Conservation (phyloP, 2,888 invertebrate genomes). For the Heliconius ethilla region DNA sequence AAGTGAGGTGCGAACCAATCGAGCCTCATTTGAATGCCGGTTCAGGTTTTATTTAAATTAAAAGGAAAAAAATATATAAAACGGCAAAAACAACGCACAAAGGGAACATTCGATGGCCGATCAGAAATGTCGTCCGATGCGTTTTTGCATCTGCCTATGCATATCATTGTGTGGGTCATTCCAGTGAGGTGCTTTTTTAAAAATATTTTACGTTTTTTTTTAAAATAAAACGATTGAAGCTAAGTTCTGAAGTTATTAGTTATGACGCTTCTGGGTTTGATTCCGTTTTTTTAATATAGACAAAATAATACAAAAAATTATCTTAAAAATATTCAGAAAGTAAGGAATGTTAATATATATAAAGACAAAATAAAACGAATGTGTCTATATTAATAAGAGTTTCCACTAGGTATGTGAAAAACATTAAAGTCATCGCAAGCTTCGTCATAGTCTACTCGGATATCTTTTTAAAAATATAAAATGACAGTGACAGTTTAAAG, state of each 20-base stretch:
- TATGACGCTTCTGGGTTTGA: neutral
- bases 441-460: neutral
- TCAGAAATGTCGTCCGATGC: constrained; percentile 59
- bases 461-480: constrained; percentile 6
- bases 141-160: constrained; percentile 50
- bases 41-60: constrained; percentile 63
- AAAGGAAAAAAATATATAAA: constrained; percentile 49
- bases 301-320: no score
- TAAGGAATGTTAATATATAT: neutral
- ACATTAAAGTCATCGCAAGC: neutral
- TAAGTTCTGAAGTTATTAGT: neutral
- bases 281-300: no score
- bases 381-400: neutral
- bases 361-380: neutral
- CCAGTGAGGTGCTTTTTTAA: constrained; percentile 27
- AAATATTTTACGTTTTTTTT: neutral
- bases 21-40: constrained; percentile 66
- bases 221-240: neutral
- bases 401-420: neutral
- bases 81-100: constrained; percentile 44
- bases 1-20: constrained; percentile 64
- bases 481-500: constrained; percentile 9
- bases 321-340: neutral
- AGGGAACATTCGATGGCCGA: constrained; percentile 51
- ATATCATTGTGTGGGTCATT: constrained; percentile 30